Evolutionary conservation across 53 echinoderm and acorn worm genomes (phyloP), one percentile per base, ranked within the genome.

Genomic region (Apostichopus leukothele): DNA sequence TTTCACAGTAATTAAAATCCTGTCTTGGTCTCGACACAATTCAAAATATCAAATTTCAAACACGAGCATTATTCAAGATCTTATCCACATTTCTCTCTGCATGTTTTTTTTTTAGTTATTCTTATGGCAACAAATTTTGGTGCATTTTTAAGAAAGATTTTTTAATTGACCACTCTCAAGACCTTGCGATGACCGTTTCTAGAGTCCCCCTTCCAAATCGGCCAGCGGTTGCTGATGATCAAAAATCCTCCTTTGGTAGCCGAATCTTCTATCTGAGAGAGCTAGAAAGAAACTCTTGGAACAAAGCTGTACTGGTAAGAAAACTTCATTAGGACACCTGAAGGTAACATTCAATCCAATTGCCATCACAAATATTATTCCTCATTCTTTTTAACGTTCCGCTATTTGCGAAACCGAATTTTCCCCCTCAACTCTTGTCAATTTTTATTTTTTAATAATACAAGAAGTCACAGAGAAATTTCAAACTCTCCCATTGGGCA

Each of bases 241-340:
- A 99, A 99, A 99, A 99, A 99, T 99, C 99, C 99, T 99, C 95
- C 99, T 66, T 52, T 50, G 66, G 85, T 85, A 63, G 85, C 85
- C 85, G 85, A 66, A 63, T 85, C 85, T 66, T 67, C 50, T 63
- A 22, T 85, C 85, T 85, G 67, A 85, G 85, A 83, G 85, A 85
- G 60, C 63, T 67, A 85, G 85, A 67, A 85, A 67, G 85, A 85
- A 85, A 60, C 66, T 81, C 81, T 81, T 81, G 55, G 23, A 81
- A 71, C 19, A 52, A 81, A 81, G 57, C 81, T 81, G 81, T 81
- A 59, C 81, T 85, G 85, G 85, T 85, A 85, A 85, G 85, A 85
- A 85, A 85, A 85, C 85, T 85, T 67, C 63, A 85, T 85, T 57
- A 85, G 26, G 66, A 85, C 25, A 85, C 68, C 39, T 85, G 50